Evolutionary conservation across 2,113 vertebrate genomes (phyloP).

Genomic region (Poeciliopsis prolifica): DNA sequence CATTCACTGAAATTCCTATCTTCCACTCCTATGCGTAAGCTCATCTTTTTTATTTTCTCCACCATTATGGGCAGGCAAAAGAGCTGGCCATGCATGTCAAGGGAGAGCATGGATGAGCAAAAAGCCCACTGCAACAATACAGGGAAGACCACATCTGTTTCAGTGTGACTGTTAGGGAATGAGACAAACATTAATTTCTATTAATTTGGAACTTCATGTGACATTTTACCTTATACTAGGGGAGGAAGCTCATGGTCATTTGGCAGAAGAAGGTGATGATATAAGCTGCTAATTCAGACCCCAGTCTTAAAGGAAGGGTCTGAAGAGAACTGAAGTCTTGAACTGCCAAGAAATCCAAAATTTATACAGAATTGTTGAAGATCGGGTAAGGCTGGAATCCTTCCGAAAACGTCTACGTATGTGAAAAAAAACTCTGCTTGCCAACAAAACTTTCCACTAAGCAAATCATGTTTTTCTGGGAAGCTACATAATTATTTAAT

Average conservation of each 20-base stretch:
- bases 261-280: too few species aligned
- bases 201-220: not conserved
- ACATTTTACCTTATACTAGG: not conserved
- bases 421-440: not conserved
- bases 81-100: too few species aligned
- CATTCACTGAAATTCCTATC: too few species aligned
- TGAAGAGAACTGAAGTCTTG: not conserved
- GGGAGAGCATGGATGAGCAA: too few species aligned
- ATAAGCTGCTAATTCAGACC: too few species aligned
- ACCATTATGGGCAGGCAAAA: not conserved
- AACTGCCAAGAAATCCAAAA: too few species aligned
- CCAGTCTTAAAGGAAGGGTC: not conserved
- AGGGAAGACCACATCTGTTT: not conserved
- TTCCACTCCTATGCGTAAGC: too few species aligned
- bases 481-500: too few species aligned
- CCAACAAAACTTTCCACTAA: not conserved
- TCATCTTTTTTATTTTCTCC: not conserved
- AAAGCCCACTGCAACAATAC: not conserved
- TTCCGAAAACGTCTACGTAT: not conserved
- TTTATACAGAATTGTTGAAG: too few species aligned
- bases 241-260: too few species aligned
- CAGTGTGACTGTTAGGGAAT: not conserved
- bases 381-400: too few species aligned
- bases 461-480: slow-evolving; percentile 7
- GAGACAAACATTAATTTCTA: not conserved